Percentiles rank a stretch among this genome's conserved stretches.
These are phyloP conservation scores for Ariopsis seemanni DNA, from an alignment of 2,113 vertebrate genomes.

Conservation along the genomic window DNA sequence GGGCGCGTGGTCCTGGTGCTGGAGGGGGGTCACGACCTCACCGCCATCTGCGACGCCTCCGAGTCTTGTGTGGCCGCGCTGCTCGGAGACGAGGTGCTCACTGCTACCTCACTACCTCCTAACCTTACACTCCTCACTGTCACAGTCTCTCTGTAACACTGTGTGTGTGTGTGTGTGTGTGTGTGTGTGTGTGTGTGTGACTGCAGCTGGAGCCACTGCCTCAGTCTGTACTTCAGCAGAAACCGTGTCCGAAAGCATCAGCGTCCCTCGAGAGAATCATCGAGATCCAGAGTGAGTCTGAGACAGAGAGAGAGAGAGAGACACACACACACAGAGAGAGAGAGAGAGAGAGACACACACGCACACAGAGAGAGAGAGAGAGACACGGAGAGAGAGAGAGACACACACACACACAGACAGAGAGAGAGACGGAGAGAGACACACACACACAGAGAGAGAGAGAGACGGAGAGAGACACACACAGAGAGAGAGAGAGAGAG, in stretches of 20 bases:
- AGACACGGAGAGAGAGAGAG: not conserved
- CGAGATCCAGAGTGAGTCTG: slow-evolving; percentile 83
- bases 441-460: no score
- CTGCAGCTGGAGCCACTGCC: slow-evolving; percentile 78
- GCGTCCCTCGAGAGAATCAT: slow-evolving; percentile 84
- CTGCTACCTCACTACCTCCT: slow-evolving; percentile 1
- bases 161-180: slow-evolving; percentile 8
- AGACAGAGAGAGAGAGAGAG: slow-evolving; percentile 47
- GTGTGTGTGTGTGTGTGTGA: slow-evolving; percentile 29
- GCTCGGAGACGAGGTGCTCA: slow-evolving; percentile 80
- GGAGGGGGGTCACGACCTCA: slow-evolving; percentile 87
- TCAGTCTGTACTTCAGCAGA: slow-evolving; percentile 76
- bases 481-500: no score
- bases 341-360: not conserved
- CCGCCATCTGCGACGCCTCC: slow-evolving; percentile 86
- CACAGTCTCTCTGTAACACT: not conserved
- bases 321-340: slow-evolving; percentile 72
- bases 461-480: not conserved
- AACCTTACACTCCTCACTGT: not conserved
- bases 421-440: not conserved
- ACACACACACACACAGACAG: not conserved
- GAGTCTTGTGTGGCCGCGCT: slow-evolving; percentile 82
- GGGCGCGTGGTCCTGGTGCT: slow-evolving; percentile 84
- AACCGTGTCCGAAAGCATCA: slow-evolving; percentile 79
- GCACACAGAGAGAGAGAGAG: not conserved